phyloP scores from a whole-genome alignment of 2,797 vertebrate species.

The Notamacropus eugenii region DNA sequence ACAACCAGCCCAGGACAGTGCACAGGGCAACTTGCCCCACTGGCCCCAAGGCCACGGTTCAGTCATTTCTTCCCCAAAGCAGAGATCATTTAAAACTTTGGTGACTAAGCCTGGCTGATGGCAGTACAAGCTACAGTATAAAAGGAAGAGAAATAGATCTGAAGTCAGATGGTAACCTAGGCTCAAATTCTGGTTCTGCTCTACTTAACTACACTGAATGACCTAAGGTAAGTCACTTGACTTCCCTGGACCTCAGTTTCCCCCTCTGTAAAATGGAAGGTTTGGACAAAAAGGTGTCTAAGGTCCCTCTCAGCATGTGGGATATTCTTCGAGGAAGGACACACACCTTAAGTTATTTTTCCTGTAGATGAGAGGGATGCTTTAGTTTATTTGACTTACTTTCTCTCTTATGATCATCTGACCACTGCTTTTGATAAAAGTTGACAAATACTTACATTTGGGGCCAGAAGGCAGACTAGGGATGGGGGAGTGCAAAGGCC shows the following conservation, averaged over 20 bases:
- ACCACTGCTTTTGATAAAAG: neutral
- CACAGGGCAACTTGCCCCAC: neutral
- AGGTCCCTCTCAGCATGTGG: neutral
- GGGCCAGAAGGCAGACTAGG: neutral
- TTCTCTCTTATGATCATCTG: neutral
- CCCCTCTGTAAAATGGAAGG: neutral
- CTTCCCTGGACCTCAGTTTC: neutral
- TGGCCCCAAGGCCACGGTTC: neutral
- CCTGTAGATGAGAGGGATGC: neutral
- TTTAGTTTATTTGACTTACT: conserved; percentile 14
- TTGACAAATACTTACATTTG: neutral
- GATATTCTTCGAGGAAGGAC: neutral
- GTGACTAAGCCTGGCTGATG: neutral
- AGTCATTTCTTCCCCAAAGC: neutral
- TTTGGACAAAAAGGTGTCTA: neutral
- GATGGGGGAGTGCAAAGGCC: neutral
- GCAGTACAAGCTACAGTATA: neutral
- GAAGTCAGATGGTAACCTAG: neutral
- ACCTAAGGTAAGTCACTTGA: neutral
- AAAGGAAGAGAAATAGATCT: neutral
- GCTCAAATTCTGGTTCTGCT: neutral
- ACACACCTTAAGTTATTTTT: neutral
- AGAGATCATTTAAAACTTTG: neutral
- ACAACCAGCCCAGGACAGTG: too few species aligned
- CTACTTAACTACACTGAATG: neutral